Evolutionary conservation across 2,113 vertebrate genomes (phyloP), one percentile per base, ranked within the genome.

Genomic region (Macrotus californicus): DNA sequence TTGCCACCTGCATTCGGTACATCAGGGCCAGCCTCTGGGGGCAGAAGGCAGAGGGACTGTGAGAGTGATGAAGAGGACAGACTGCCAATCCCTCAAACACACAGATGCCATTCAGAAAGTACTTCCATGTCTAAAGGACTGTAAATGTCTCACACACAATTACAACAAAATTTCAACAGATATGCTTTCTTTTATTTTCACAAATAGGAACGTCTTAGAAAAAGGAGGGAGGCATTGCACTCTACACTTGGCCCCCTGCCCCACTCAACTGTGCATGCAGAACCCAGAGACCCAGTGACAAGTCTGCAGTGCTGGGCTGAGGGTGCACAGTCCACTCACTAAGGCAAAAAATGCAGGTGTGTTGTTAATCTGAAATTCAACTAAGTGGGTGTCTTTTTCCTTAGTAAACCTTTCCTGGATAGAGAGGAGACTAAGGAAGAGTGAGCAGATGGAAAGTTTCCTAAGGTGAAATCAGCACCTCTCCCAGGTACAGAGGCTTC

Each of bases 1-100:
- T 99, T 89, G 99, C 99, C 70, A 99, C 99, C 92, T 99, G 99
- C 99, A 99, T 99, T 24, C 98, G 98, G 98, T 99, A 99, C 97
- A 99, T 97, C 97, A 99, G 97, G 3, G 98, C 98, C 97, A 99
- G 61, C 96, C 98, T 99, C 99, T 99, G 98, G 59, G 93, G 89
- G 86, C 7, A 91, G 2, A 93, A 31, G 90, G 94, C 14, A 94
- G 69, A 96, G 81, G 22, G 14, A 29, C 22, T 0, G 1, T 43
- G 34, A 70, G 43, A 46, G 19, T 24, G 41, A 36, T 7, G 1
- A 8, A 34, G 0, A 0, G 48, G 52, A 5, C 16, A 48, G 18
- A 11, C 0, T 0, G 19, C 31, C 7, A 18, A 26, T 43, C 48
- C 39, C 2, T 29, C 41, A 50, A 2, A 39, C 34, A 46, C 19